A percentile compares a stretch with the other conserved stretches of the same genome.
These are phyloP conservation scores for Andrena dorsata DNA, from an alignment of 2,888 invertebrate species.

Conservation along the genomic window DNA sequence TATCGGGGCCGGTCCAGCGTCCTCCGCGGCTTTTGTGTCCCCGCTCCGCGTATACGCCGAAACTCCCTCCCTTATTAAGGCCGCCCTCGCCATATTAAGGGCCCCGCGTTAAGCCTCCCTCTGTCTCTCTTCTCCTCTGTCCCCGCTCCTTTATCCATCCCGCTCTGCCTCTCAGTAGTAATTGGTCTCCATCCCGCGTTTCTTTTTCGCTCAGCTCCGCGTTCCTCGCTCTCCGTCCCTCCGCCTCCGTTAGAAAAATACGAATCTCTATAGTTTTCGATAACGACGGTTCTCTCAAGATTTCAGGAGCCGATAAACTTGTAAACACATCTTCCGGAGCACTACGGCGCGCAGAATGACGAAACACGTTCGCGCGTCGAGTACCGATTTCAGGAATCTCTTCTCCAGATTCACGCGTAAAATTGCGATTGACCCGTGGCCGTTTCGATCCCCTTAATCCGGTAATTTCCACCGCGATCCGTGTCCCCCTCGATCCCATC, in stretches of 20 bases:
- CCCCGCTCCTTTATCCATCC: not conserved
- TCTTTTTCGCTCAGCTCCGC: not conserved
- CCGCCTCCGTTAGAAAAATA: not conserved
- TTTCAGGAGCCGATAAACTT: not conserved
- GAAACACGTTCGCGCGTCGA: not conserved
- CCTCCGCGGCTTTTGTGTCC: slow-evolving; percentile 71
- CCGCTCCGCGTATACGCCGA: slow-evolving; percentile 73
- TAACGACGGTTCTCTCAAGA: not conserved
- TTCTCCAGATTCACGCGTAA: not conserved
- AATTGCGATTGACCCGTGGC: not conserved
- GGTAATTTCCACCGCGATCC: slow-evolving; percentile 9
- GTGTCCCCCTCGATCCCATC: not conserved
- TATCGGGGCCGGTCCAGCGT: slow-evolving; percentile 80
- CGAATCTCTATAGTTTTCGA: not conserved
- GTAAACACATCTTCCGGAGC: not conserved
- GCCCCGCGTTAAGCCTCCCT: slow-evolving; percentile 56
- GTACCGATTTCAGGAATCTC: not conserved
- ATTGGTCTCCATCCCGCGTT: slow-evolving; percentile 28
- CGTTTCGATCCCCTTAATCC: slow-evolving; percentile 11
- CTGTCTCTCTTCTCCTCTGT: not conserved
- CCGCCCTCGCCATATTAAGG: slow-evolving; percentile 84
- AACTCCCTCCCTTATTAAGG: slow-evolving; percentile 84
- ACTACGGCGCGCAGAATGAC: not conserved
- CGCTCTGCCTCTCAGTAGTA: slow-evolving; percentile 7
- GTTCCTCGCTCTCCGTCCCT: not conserved